Base-by-base conservation (phyloP, 2,888 invertebrate genomes). In the Meteorus colon region DNA sequence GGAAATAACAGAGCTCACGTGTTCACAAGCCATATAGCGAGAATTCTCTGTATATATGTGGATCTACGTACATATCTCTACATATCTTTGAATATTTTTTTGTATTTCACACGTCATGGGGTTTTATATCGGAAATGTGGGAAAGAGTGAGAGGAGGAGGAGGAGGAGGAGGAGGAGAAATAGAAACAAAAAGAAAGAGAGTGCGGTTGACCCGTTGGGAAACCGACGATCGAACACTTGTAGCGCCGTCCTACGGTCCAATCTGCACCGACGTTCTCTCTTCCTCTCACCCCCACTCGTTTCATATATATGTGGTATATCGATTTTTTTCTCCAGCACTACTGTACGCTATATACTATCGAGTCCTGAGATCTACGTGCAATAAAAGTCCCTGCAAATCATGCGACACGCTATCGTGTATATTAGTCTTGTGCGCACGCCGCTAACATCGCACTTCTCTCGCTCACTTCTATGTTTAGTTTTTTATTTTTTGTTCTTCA, bases 341-440 rank as follows among this genome's bases (percentile, higher is more conserved):
- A 51, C 51, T 45, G 8, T 74, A 59, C 45, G 48, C 73, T 77
- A 24, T 77, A 24, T 55, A 24, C 8, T 81, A 82, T 82, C 82
- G 75, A 68, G 74, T 76, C 77, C 66, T 65, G 77, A 80, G 80
- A 83, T 83, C 83, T 80, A 78, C 77, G 76, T 81, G 83, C 84
- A 86, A 86, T 86, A 86, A 87, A 87, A 87, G 87, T 85, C 86
- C 84, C 80, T 79, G 86, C 86, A 85, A 87, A 86, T 87, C 86
- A 87, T 86, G 86, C 85, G 86, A 86, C 86, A 87, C 86, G 86
- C 86, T 83, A 87, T 82, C 83, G 81, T 79, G 77, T 55, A 55
- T 55, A 55, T 76, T 77, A 75, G 76, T 69, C 63, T 59, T 78
- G 71, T 63, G 51, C 74, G 60, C 55, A 68, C 72, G 24, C 31